Evolutionary conservation across 1,140 invertebrate genomes (phyloP).

Genomic region (Matsumurasca onukii): DNA sequence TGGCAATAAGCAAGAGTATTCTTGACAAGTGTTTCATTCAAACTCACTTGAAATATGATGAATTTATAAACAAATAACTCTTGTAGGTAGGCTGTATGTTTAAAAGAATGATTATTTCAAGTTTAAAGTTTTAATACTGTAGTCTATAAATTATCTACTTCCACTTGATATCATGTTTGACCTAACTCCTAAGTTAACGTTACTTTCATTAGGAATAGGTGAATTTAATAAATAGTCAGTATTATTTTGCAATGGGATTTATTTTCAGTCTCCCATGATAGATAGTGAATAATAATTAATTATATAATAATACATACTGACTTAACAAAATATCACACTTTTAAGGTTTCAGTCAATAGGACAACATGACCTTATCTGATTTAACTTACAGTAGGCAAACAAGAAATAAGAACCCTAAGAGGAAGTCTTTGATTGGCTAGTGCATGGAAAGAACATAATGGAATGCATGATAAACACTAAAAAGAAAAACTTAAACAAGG

Average conservation of each 20-base stretch:
- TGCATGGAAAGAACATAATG: too few relatives aligned
- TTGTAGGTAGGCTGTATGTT: too few relatives aligned
- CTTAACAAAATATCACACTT: constrained; percentile 35
- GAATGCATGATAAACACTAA: too few relatives aligned
- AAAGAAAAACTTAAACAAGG: too few relatives aligned
- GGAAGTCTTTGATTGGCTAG: too few relatives aligned
- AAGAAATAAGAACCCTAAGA: constrained; percentile 19
- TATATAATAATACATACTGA: constrained; percentile 32
- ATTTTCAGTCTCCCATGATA: constrained; percentile 26
- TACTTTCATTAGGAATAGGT: not conserved
- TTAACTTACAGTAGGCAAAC: constrained; percentile 4
- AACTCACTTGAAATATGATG: too few relatives aligned
- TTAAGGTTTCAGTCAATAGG: constrained; percentile 34
- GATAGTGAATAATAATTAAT: constrained; percentile 15
- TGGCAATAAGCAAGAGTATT: too few relatives aligned
- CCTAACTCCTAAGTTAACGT: not conserved
- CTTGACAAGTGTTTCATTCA: too few relatives aligned
- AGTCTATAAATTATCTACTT: too few relatives aligned
- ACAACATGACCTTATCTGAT: constrained; percentile 20
- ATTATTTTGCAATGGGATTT: constrained; percentile 29
- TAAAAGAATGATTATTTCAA: too few relatives aligned
- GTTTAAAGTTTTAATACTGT: too few relatives aligned
- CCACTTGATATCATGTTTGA: not conserved
- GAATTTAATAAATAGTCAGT: constrained; percentile 16
- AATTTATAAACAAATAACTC: too few relatives aligned